A percentile compares a stretch with the other conserved stretches of the same genome.
Conservation (phyloP, 2,888 invertebrate species). For the Aphrophora alni region DNA sequence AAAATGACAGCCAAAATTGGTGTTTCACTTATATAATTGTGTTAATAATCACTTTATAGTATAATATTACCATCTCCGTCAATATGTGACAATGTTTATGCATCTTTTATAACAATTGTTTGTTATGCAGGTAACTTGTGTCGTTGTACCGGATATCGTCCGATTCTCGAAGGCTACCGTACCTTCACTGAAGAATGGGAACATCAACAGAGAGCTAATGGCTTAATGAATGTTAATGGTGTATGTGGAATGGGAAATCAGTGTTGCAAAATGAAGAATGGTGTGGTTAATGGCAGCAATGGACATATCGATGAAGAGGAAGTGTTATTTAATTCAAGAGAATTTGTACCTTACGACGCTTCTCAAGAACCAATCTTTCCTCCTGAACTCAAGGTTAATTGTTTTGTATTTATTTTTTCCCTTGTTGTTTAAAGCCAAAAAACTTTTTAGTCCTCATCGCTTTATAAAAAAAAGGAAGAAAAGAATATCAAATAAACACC, state of each 20-base stretch:
- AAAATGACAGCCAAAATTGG: too few relatives aligned
- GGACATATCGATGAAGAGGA: constrained; percentile 12
- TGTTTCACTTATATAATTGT: too few relatives aligned
- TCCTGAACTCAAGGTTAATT: constrained; percentile 74
- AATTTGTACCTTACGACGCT: constrained; percentile 76
- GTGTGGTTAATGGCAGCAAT: constrained; percentile 42
- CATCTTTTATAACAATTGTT: too few relatives aligned
- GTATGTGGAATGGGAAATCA: constrained; percentile 69
- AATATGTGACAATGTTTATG: too few relatives aligned
- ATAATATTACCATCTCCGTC: too few relatives aligned
- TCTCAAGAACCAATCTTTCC: constrained; percentile 93
- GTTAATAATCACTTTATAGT: too few relatives aligned
- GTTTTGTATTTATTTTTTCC: too few relatives aligned
- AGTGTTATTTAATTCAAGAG: constrained; percentile 63
- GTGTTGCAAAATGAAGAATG: constrained; percentile 65
- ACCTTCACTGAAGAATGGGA: constrained; percentile 83
- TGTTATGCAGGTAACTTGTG: constrained; percentile 71
- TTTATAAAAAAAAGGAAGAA: too few relatives aligned
- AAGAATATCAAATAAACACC: too few relatives aligned
- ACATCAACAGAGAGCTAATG: constrained; percentile 56
- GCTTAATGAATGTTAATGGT: constrained; percentile 50
- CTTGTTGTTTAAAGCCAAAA: too few relatives aligned
- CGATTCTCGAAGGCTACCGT: constrained; percentile 89
- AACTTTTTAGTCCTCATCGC: too few relatives aligned
- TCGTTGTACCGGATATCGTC: constrained; percentile 92